Base-by-base conservation (phyloP, 1,140 invertebrate genomes). In the Drosophila yakuba region DNA sequence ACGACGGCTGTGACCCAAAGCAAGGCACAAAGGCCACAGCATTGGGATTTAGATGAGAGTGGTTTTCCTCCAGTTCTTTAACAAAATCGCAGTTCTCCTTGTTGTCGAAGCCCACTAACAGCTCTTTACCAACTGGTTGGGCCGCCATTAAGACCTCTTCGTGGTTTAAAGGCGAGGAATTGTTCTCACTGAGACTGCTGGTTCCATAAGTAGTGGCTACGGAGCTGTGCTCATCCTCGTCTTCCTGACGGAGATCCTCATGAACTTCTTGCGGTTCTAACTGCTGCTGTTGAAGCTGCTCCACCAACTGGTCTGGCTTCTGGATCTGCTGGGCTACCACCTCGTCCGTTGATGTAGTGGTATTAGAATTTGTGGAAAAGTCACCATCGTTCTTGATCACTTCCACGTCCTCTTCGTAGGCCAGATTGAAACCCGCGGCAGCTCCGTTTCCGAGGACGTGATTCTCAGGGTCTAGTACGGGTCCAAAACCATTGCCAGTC, bases 141-240 rank as follows among this genome's bases (percentile, higher is more conserved):
- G 66, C 48, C 8, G 39, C 38, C 41, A 76, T 50, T 7, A 48
- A 39, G 44, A 71, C 61, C 38, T 54, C 41, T 7, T 57, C 64
- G 23, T 68, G 52, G n/a, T 78, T 67, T 14, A 63, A 38, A 1
- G 73, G 67, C 23, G 74, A 47, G 17, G 74, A 59, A 41, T 78
- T 78, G 32, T 77, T 72, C 50, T 88, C 90, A 48, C 90, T 91
- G 3, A 91, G 76, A 36, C 90, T 90, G 81, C 80, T 91, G 45
- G 90, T 91, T 36, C 90, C 83, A 41, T 85, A 91, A 5, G 90
- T 91, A 8, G 81, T 91, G 57, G 90, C 90, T 28, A 91, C 79
- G 2, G 90, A 91, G 68, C 90, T 91, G 8, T 73, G 73, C 45
- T 91, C 89, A n/a, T 91, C 90, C 45, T 91, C 90, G 28, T 91